These are phyloP conservation scores for Nicator chloris DNA, from an alignment of 2,113 vertebrate species.

Conservation along the genomic window DNA sequence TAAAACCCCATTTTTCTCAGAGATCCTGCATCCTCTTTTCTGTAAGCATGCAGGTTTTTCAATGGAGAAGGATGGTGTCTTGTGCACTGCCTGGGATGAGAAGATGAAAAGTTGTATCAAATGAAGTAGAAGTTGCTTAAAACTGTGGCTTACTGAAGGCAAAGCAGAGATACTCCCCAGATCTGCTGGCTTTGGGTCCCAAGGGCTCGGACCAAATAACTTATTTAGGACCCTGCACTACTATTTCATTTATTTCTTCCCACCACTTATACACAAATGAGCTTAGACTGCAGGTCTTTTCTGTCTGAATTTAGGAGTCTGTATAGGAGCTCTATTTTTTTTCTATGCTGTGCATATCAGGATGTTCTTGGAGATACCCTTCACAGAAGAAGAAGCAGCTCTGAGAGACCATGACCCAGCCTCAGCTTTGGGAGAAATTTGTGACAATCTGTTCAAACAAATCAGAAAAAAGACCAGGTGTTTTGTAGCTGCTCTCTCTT, in stretches of 20 bases:
- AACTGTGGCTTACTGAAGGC: background rate
- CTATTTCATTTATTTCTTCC: background rate
- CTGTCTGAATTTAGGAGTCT: background rate
- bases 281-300: background rate
- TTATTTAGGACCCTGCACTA: background rate
- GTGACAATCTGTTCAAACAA: background rate
- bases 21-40: background rate
- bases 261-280: background rate
- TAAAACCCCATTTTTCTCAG: background rate
- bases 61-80: background rate
- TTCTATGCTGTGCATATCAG: background rate
- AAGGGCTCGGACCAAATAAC: background rate
- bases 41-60: background rate
- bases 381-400: background rate
- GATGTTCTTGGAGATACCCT: background rate
- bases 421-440: background rate
- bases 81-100: accelerated
- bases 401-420: background rate
- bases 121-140: background rate
- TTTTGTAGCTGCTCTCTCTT: background rate
- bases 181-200: background rate
- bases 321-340: background rate
- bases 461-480: background rate
- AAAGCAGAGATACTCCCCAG: background rate
- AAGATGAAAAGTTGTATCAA: background rate